Percentiles rank a stretch among this genome's conserved stretches.
These are phyloP conservation scores for Alentia gelatinosa DNA, from an alignment of 2,888 invertebrate species.

Conservation along the genomic window DNA sequence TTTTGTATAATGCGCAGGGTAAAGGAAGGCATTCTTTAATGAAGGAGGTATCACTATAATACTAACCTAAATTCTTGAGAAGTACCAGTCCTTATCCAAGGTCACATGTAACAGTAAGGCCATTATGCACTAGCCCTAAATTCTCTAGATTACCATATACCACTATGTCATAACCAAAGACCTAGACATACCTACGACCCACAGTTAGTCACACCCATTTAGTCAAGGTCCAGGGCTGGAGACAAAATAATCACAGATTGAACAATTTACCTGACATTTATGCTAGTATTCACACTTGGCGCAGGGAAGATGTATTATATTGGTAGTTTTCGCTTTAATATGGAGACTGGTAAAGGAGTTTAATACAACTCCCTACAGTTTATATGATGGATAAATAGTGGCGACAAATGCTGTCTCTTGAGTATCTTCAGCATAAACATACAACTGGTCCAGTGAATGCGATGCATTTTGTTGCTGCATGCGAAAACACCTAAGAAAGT, in stretches of 20 bases:
- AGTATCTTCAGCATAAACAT: background rate
- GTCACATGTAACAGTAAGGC: background rate
- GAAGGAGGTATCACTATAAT: background rate
- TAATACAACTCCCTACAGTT: too few relatives aligned
- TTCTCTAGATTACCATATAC: background rate
- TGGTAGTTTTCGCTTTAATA: background rate
- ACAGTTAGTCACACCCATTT: background rate
- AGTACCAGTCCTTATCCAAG: background rate
- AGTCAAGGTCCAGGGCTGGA: background rate
- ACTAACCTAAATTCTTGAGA: background rate
- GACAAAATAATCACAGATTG: constrained; percentile 41
- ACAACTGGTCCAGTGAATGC: background rate
- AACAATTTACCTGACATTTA: background rate
- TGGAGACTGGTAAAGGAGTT: background rate
- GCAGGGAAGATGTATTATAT: background rate
- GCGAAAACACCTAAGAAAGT: background rate
- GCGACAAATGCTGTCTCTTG: background rate
- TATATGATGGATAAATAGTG: background rate
- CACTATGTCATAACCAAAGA: background rate
- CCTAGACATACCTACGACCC: background rate
- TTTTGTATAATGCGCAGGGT: background rate
- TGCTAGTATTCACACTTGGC: background rate
- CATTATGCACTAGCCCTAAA: background rate
- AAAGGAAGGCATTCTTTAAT: background rate
- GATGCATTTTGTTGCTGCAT: background rate